Conservation (phyloP, 2,113 vertebrate species). For the Thunnus maccoyii region DNA sequence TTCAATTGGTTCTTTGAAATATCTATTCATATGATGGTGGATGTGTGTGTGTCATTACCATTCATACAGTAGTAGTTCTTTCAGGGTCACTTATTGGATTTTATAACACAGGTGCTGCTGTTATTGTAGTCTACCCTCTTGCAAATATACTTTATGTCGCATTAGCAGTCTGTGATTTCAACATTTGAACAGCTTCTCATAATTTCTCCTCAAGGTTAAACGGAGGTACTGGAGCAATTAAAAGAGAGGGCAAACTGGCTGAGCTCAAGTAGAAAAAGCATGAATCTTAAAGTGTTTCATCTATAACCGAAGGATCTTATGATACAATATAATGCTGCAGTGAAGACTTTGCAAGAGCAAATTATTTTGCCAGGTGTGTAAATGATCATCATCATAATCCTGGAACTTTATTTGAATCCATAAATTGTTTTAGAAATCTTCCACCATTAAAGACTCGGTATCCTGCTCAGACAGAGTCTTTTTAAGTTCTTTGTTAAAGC, state of each 20-base stretch:
- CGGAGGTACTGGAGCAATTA: background rate
- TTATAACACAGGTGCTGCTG: background rate
- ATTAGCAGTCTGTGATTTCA: slow-evolving; percentile 29
- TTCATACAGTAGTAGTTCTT: background rate
- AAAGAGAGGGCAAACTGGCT: background rate
- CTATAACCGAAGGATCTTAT: background rate
- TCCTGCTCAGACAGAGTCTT: slow-evolving; percentile 10
- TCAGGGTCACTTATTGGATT: slow-evolving; percentile 10
- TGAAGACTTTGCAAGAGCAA: slow-evolving; percentile 2
- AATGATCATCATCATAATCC: slow-evolving; percentile 21
- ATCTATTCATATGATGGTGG: too few relatives aligned
- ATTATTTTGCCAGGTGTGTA: background rate
- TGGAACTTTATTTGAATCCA: slow-evolving; percentile 36
- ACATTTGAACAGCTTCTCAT: slow-evolving; percentile 5
- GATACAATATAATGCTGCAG: background rate
- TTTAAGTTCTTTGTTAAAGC: slow-evolving; percentile 18
- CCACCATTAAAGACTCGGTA: background rate
- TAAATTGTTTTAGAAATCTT: slow-evolving; percentile 22
- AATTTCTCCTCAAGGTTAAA: slow-evolving; percentile 10
- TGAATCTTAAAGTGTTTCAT: slow-evolving; percentile 15
- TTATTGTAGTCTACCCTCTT: background rate
- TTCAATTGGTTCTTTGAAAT: too few relatives aligned
- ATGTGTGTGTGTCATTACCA: too few relatives aligned
- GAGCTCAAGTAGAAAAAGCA: slow-evolving; percentile 1
- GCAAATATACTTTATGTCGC: slow-evolving; percentile 3